These are phyloP conservation scores for Pollenia labialis DNA, from an alignment of 2,888 invertebrate genomes.

Conservation along the genomic window DNA sequence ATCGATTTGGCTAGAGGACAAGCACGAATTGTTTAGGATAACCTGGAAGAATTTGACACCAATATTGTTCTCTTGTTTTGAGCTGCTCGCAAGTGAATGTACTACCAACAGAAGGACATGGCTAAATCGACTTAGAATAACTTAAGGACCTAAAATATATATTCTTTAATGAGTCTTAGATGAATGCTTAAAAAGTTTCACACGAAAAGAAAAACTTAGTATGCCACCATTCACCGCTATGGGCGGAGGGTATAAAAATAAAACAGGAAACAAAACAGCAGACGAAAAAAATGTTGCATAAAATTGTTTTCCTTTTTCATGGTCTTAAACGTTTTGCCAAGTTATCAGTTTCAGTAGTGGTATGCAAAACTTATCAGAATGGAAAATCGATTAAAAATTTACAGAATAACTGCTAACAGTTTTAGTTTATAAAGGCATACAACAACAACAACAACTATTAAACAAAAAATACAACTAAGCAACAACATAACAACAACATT, in stretches of 20 bases:
- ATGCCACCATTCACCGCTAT: no score
- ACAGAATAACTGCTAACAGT: constrained; percentile 60
- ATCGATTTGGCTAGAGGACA: no score
- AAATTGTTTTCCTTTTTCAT: constrained; percentile 38
- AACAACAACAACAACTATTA: constrained; percentile 20
- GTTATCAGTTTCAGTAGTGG: constrained; percentile 53
- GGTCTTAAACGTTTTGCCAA: constrained; percentile 66
- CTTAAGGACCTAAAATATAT: no score
- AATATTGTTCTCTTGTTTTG: no score
- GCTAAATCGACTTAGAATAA: no score
- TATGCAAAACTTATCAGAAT: constrained; percentile 74
- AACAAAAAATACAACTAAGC: background rate
- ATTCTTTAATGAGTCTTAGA: no score
- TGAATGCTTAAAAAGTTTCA: no score
- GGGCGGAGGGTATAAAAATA: background rate
- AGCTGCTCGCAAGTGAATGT: no score
- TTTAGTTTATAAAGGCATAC: constrained; percentile 54
- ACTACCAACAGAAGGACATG: no score
- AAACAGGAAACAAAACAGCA: background rate
- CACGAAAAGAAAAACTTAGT: no score
- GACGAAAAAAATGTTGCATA: background rate
- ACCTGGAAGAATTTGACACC: no score
- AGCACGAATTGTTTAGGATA: no score
- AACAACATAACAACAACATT: constrained; percentile 22
- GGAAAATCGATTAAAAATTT: constrained; percentile 76